phyloP scores from a whole-genome alignment of 2,113 vertebrate genomes.

The Onychostruthus taczanowskii region DNA sequence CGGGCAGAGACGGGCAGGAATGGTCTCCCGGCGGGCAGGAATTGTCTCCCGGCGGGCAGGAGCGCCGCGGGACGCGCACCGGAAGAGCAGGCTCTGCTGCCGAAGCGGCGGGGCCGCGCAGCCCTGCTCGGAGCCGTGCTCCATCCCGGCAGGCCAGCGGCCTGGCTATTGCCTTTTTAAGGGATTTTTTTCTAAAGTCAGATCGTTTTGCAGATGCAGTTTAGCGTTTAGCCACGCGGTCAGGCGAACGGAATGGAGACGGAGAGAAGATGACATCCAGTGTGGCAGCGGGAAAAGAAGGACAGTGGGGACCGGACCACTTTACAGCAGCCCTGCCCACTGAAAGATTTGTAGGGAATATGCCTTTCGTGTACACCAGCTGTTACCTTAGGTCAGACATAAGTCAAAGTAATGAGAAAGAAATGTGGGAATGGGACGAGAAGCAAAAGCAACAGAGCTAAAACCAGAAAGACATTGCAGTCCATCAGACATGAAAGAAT shows the following conservation, averaged over 20 bases:
- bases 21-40: neutral
- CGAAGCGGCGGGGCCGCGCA: neutral
- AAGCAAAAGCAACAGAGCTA: constrained; percentile 29
- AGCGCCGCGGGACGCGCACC: neutral
- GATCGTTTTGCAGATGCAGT: neutral
- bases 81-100: neutral
- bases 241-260: neutral
- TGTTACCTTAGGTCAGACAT: neutral
- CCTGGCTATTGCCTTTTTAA: neutral
- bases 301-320: neutral
- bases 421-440: constrained; percentile 27
- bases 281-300: neutral
- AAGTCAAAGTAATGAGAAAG: constrained; percentile 32
- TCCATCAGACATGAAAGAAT: constrained; percentile 8
- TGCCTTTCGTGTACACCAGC: neutral
- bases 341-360: neutral
- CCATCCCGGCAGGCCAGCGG: accelerated
- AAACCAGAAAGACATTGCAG: neutral
- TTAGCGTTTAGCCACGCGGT: neutral
- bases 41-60: neutral
- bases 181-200: neutral
- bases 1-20: neutral
- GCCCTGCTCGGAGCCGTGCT: neutral
- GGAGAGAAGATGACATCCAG: neutral
- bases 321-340: neutral